A percentile compares a stretch with the other conserved stretches of the same genome.
These are phyloP conservation scores for Hydropsyche tenuis DNA, from an alignment of 1,140 invertebrate species.

Conservation along the genomic window DNA sequence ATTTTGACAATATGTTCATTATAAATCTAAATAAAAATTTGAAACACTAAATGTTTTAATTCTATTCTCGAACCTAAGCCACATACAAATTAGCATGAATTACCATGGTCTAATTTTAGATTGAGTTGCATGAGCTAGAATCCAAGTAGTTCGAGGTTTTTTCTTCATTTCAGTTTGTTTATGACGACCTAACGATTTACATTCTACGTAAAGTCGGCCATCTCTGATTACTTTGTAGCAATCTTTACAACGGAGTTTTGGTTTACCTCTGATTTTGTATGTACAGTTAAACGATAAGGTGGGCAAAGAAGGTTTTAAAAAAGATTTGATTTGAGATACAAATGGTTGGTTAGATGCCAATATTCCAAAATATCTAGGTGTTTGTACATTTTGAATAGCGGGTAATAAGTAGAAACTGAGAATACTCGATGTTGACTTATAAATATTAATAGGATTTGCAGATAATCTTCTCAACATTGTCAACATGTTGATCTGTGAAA, in stretches of 20 bases:
- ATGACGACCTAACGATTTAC: slow-evolving; percentile 72
- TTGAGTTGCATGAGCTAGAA: slow-evolving; percentile 70
- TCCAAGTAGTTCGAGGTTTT: slow-evolving; percentile 67
- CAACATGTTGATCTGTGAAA: no score
- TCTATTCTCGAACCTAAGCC: no score
- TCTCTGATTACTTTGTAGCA: slow-evolving; percentile 71
- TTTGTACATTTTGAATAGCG: slow-evolving; percentile 1
- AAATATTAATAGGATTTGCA: no score
- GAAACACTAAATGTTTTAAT: no score
- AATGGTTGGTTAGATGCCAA: not conserved
- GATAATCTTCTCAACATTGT: no score
- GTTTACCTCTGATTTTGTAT: slow-evolving; percentile 67
- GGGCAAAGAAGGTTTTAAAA: slow-evolving; percentile 33
- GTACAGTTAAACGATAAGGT: slow-evolving; percentile 54
- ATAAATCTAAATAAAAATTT: no score
- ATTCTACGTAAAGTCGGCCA: slow-evolving; percentile 70
- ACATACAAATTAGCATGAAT: not conserved
- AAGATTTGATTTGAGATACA: not conserved
- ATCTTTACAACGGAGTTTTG: slow-evolving; percentile 72
- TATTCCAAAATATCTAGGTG: slow-evolving; percentile 21
- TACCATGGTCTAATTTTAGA: slow-evolving; percentile 63
- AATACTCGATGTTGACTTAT: no score
- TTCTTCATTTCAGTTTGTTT: slow-evolving; percentile 72
- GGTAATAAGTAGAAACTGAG: no score
- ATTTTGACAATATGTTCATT: no score